Conservation (phyloP, 35 echinoderm and acorn worm genomes). For the Amphiura filiformis region DNA sequence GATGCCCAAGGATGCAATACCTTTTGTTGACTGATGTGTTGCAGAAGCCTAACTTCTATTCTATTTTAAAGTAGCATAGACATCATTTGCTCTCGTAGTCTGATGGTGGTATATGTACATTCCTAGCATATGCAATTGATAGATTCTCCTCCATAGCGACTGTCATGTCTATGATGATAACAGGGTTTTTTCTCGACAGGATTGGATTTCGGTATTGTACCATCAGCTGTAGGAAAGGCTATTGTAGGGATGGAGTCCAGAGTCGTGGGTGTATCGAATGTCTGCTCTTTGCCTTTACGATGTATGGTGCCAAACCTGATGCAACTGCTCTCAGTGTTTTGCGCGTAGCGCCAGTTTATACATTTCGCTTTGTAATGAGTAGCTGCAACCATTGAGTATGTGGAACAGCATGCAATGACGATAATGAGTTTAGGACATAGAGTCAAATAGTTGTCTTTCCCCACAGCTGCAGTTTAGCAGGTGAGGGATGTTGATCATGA, state of each 20-base stretch:
- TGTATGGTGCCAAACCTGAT: background rate
- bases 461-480: too few relatives aligned
- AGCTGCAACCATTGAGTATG: constrained; percentile 1
- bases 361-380: background rate
- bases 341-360: background rate
- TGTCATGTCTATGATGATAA: background rate
- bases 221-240: background rate
- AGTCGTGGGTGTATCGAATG: background rate
- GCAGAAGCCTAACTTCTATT: background rate
- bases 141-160: background rate
- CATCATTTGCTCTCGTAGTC: background rate
- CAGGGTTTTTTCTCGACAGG: background rate
- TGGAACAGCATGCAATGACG: background rate
- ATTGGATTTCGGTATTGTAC: background rate
- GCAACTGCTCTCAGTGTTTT: background rate
- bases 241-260: background rate
- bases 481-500: too few relatives aligned
- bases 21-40: constrained; percentile 2
- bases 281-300: background rate
- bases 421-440: too few relatives aligned
- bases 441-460: too few relatives aligned
- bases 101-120: background rate
- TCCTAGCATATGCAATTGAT: background rate
- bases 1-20: background rate
- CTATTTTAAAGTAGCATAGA: background rate